Percentiles rank a stretch among this genome's conserved stretches.
phyloP scores from a whole-genome alignment of 2,888 invertebrate species.

The Megalurothrips usitatus region DNA sequence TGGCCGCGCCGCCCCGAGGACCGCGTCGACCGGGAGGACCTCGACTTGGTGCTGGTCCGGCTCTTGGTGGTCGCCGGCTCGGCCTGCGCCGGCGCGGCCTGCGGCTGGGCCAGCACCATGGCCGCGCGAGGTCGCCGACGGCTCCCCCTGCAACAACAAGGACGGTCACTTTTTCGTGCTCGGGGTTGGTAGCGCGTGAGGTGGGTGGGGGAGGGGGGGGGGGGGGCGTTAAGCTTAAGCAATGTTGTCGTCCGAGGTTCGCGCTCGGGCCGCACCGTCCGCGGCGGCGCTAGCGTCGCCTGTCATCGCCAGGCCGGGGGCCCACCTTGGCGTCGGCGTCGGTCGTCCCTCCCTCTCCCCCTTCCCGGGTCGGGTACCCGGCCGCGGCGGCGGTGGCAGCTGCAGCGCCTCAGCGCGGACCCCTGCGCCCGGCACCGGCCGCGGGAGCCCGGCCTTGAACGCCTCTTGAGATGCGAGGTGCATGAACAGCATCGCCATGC shows the following conservation, averaged over 20 bases:
- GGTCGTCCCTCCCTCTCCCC: too few species aligned
- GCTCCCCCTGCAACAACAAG: not conserved
- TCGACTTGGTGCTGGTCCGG: not conserved
- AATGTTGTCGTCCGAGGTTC: not conserved
- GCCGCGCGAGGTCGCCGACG: not conserved
- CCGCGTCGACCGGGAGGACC: not conserved
- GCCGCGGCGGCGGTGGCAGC: too few species aligned
- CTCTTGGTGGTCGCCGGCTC: not conserved
- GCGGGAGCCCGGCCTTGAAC: too few species aligned
- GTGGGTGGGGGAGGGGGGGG: not conserved
- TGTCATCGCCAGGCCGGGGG: too few species aligned
- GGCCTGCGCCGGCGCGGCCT: not conserved
- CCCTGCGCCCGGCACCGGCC: too few species aligned
- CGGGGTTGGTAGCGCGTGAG: not conserved
- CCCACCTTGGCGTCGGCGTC: too few species aligned
- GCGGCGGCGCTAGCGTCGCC: not conserved
- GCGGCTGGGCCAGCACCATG: not conserved
- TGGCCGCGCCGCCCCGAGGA: not conserved
- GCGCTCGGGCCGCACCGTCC: not conserved
- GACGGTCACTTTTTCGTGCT: not conserved
- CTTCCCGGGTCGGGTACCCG: too few species aligned
- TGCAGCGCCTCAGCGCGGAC: too few species aligned
- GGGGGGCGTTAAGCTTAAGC: not conserved
- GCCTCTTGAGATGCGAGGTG: too few species aligned
- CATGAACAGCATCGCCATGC: too few species aligned